Conservation (phyloP, 2,888 invertebrate genomes). For the Sarcophaga caerulescens region DNA sequence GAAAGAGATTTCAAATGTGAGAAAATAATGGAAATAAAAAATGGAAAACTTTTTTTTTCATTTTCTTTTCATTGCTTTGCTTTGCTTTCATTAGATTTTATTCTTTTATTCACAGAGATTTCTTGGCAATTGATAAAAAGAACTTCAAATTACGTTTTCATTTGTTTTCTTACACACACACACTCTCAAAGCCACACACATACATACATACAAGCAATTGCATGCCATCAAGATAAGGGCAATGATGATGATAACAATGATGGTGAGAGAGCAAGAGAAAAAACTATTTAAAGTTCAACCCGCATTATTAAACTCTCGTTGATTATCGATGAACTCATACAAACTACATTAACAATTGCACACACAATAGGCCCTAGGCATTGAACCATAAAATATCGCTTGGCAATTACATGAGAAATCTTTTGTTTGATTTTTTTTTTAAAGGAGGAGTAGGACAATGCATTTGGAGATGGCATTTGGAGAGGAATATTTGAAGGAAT, state of each 20-base stretch:
- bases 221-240: neutral
- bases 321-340: conserved; percentile 32
- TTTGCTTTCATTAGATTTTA: neutral
- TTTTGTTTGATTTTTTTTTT: neutral
- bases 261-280: neutral
- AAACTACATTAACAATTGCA: conserved; percentile 26
- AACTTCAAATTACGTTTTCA: neutral
- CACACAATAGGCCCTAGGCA: conserved; percentile 39
- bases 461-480: too few relatives aligned
- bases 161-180: neutral
- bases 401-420: neutral
- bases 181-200: neutral
- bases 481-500: too few relatives aligned
- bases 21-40: conserved; percentile 16
- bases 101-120: conserved; percentile 3
- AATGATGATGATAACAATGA: neutral
- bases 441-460: neutral
- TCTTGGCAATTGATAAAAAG: conserved; percentile 41
- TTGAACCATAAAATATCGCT: conserved; percentile 51
- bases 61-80: neutral
- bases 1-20: conserved; percentile 36
- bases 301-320: conserved; percentile 36
- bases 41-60: neutral
- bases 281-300: conserved; percentile 35
- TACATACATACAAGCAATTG: neutral